Conservation (phyloP, 2,113 vertebrate species). For the Raja brachyura region DNA sequence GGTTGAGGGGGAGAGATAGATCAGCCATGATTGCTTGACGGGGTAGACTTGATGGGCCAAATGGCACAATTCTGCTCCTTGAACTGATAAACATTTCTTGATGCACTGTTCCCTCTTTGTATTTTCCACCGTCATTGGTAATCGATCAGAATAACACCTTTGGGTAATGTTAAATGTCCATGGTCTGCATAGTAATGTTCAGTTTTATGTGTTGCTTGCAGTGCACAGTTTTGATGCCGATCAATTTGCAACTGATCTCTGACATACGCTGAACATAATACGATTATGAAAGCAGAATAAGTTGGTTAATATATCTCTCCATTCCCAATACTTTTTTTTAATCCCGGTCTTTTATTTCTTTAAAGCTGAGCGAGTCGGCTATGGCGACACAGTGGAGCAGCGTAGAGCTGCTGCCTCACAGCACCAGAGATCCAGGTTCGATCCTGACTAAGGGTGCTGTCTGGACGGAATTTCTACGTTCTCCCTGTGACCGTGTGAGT, state of each 20-base stretch:
- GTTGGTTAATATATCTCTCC: neutral
- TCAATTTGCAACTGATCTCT: constrained; percentile 6
- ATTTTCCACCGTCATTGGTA: constrained; percentile 11
- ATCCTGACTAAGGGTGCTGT: no score
- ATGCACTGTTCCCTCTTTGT: neutral
- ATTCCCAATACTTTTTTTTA: neutral
- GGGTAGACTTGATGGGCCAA: no score
- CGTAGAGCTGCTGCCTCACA: no score
- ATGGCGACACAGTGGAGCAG: neutral
- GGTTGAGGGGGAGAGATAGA: no score
- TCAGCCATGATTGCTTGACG: no score
- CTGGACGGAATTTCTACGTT: no score
- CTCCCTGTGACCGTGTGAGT: no score
- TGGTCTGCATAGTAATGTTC: constrained; percentile 10
- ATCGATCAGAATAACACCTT: constrained; percentile 12
- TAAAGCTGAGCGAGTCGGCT: neutral
- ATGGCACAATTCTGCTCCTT: no score
- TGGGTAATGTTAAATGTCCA: constrained; percentile 5
- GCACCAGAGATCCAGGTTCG: no score
- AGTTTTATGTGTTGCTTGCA: neutral
- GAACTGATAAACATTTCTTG: no score
- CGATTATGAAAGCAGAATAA: neutral
- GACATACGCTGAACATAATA: neutral
- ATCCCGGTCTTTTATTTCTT: neutral
- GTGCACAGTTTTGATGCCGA: neutral